Conservation (phyloP, 2,888 invertebrate species). For the Nephrocerus scutellatus region DNA sequence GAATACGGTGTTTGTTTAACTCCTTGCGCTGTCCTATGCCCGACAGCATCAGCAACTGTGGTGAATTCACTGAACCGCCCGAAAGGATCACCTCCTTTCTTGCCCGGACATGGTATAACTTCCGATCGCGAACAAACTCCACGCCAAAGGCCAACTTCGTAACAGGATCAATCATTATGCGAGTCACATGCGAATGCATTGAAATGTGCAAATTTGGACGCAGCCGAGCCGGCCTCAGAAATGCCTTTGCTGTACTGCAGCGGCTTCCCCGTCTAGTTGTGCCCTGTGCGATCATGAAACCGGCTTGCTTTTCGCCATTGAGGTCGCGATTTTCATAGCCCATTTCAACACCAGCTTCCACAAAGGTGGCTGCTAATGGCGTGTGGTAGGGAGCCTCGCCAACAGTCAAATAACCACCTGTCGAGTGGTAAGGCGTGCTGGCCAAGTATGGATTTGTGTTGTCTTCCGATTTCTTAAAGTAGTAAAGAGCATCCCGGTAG, state of each 20-base stretch:
- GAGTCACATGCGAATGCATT: constrained; percentile 72
- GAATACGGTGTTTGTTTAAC: constrained; percentile 65
- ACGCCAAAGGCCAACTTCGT: constrained; percentile 76
- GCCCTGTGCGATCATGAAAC: constrained; percentile 85
- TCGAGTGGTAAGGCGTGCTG: constrained; percentile 69
- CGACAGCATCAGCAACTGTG: constrained; percentile 88
- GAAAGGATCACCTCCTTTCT: constrained; percentile 83
- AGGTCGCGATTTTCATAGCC: constrained; percentile 82
- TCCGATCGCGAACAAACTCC: constrained; percentile 68
- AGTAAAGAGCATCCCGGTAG: constrained; percentile 67
- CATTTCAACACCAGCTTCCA: constrained; percentile 74
- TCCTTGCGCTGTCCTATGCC: constrained; percentile 76
- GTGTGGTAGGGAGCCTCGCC: constrained; percentile 84
- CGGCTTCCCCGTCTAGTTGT: constrained; percentile 71
- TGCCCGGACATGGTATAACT: constrained; percentile 66
- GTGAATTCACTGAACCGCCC: constrained; percentile 87
- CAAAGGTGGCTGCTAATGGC: constrained; percentile 71
- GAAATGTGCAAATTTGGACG: constrained; percentile 79
- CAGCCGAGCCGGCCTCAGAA: constrained; percentile 69
- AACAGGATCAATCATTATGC: constrained; percentile 64
- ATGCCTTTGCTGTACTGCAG: constrained; percentile 84
- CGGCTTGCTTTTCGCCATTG: constrained; percentile 79
- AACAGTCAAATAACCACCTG: constrained; percentile 75
- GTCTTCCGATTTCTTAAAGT: constrained; percentile 88
- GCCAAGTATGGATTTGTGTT: constrained; percentile 78